A percentile compares a stretch with the other conserved stretches of the same genome.
These are phyloP conservation scores for Donacobius atricapilla DNA, from an alignment of 2,113 vertebrate species.

Conservation along the genomic window DNA sequence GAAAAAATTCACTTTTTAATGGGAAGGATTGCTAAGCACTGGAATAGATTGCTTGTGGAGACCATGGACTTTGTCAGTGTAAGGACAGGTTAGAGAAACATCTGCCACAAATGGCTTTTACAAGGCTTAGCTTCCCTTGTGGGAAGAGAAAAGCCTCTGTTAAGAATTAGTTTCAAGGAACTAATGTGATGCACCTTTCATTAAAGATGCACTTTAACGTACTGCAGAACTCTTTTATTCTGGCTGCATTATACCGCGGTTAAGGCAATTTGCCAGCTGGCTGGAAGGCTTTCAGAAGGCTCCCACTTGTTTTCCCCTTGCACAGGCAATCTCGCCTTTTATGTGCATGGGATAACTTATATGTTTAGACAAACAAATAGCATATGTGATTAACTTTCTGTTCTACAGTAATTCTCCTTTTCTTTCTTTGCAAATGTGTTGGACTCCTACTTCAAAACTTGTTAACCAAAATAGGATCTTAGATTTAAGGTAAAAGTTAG, in stretches of 20 bases:
- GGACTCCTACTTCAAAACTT: background rate
- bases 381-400: background rate
- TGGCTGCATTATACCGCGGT: background rate
- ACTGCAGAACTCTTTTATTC: constrained; percentile 24
- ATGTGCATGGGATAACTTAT: background rate
- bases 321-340: background rate
- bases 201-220: background rate
- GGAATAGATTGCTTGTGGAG: background rate
- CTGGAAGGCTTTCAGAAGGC: constrained; percentile 13
- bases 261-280: constrained; percentile 23
- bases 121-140: background rate
- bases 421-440: background rate
- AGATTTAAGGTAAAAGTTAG: background rate
- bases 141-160: background rate
- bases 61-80: background rate
- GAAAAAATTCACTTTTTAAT: background rate
- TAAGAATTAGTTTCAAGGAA: constrained; percentile 19
- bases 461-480: background rate
- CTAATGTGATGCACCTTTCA: background rate
- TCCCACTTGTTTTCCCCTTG: background rate
- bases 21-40: background rate
- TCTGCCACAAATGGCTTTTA: constrained; percentile 16
- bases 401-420: background rate
- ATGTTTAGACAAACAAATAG: background rate
- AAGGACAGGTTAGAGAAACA: constrained; percentile 4